A percentile compares a stretch with the other conserved stretches of the same genome.
Conservation (phyloP, 2,888 invertebrate genomes). For the Eutolmus rufibarbis region DNA sequence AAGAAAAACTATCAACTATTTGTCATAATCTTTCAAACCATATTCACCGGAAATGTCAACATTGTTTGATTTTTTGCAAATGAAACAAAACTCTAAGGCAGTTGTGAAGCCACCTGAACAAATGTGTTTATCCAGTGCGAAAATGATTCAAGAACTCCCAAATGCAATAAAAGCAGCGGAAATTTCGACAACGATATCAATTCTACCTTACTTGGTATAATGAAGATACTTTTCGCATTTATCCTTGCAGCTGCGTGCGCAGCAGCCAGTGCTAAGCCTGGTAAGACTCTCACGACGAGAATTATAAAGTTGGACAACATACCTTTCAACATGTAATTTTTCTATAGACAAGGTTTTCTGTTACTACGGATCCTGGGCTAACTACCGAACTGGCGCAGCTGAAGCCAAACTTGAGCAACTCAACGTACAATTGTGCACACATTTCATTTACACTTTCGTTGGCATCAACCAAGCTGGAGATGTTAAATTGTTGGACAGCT, state of each 20-base stretch:
- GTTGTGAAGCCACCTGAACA: neutral
- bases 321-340: neutral
- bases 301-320: neutral
- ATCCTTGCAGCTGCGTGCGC: neutral
- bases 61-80: neutral
- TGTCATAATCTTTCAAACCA: too few species aligned
- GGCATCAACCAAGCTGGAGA: conserved; percentile 66
- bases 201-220: neutral
- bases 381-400: conserved; percentile 68
- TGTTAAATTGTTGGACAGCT: conserved; percentile 66
- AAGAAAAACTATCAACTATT: neutral
- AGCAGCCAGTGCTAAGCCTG: neutral
- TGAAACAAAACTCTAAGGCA: neutral
- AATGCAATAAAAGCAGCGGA: neutral
- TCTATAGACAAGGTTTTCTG: conserved; percentile 68
- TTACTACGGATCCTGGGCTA: conserved; percentile 76
- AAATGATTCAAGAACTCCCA: neutral
- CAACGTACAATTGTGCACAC: conserved; percentile 71
- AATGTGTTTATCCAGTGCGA: neutral
- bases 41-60: neutral
- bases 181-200: neutral
- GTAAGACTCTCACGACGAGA: neutral
- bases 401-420: conserved; percentile 70
- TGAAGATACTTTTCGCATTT: neutral
- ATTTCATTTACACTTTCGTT: conserved; percentile 73